Conservation (phyloP, 2,113 vertebrate genomes). For the Gambusia affinis region DNA sequence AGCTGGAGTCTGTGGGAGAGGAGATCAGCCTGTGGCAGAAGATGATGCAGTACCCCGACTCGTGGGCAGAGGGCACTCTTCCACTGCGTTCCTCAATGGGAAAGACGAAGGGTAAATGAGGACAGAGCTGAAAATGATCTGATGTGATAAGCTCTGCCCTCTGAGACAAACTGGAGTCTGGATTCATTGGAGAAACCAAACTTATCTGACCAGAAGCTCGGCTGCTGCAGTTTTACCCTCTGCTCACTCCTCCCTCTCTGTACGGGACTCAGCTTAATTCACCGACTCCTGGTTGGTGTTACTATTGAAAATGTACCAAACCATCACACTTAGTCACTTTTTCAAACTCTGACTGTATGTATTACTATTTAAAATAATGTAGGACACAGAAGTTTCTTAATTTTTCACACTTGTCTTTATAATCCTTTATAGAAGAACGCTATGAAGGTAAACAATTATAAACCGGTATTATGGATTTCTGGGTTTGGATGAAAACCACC, state of each 20-base stretch:
- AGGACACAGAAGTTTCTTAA: conserved; percentile 1
- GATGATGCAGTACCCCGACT: conserved; percentile 95
- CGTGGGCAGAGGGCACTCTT: conserved; percentile 95
- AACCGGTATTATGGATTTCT: conserved; percentile 5
- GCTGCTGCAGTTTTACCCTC: neutral
- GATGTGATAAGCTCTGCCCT: neutral
- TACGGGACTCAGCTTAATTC: neutral
- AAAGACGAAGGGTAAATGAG: conserved; percentile 80
- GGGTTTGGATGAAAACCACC: conserved; percentile 4
- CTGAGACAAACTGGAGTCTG: conserved; percentile 27
- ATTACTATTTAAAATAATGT: conserved; percentile 27
- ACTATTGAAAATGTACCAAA: conserved; percentile 35
- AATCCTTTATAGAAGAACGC: conserved; percentile 21
- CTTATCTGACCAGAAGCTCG: conserved; percentile 10
- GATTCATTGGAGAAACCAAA: conserved; percentile 17
- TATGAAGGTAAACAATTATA: conserved; percentile 10
- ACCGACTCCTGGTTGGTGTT: conserved; percentile 9
- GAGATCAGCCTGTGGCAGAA: conserved; percentile 95
- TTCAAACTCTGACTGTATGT: conserved; percentile 22
- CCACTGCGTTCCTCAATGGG: conserved; percentile 90
- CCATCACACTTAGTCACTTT: conserved; percentile 22
- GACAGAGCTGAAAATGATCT: neutral
- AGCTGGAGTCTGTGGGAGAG: conserved; percentile 90
- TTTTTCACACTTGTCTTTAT: neutral
- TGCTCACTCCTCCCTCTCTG: conserved; percentile 19